phyloP scores from a whole-genome alignment of 2,888 invertebrate genomes.

The Oxystoma pomonae region DNA sequence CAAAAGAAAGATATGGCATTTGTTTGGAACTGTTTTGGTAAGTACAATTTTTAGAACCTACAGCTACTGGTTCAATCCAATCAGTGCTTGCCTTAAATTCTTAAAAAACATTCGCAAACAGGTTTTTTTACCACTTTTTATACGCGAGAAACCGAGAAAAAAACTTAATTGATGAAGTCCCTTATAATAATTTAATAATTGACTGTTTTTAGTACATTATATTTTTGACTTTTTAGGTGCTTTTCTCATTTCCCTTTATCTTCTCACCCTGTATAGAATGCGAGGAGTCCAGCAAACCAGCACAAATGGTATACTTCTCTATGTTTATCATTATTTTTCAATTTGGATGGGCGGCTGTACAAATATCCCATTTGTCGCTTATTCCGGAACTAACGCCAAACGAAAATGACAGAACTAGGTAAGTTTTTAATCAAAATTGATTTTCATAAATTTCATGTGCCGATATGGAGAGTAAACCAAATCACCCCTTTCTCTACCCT shows the following conservation, averaged over 20 bases:
- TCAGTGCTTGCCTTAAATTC: too few species aligned
- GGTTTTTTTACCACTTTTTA: too few species aligned
- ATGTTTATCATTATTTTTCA: conserved; percentile 80
- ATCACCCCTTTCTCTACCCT: too few species aligned
- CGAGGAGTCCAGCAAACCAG: conserved; percentile 58
- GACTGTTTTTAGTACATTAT: too few species aligned
- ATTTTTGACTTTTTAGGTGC: conserved; percentile 46
- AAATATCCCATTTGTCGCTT: conserved; percentile 86
- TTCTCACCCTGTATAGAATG: conserved; percentile 75
- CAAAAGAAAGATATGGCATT: conserved; percentile 83
- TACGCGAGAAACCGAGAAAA: too few species aligned
- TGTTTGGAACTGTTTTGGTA: conserved; percentile 68
- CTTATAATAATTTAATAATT: too few species aligned
- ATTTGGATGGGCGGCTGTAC: conserved; percentile 90
- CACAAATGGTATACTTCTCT: conserved; percentile 70
- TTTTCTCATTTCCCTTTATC: conserved; percentile 81
- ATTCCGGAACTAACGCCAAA: conserved; percentile 78
- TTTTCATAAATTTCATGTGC: too few species aligned
- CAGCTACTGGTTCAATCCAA: background rate
- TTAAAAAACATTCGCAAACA: too few species aligned
- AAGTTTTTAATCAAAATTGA: too few species aligned
- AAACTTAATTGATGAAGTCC: too few species aligned
- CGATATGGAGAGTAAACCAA: too few species aligned
- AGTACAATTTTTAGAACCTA: background rate
- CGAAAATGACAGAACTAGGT: conserved; percentile 65